A percentile compares a stretch with the other conserved stretches of the same genome.
These are phyloP conservation scores for Trachythela sp. DNA, from an alignment of 64 coral and sea anemone genomes.

Conservation along the genomic window DNA sequence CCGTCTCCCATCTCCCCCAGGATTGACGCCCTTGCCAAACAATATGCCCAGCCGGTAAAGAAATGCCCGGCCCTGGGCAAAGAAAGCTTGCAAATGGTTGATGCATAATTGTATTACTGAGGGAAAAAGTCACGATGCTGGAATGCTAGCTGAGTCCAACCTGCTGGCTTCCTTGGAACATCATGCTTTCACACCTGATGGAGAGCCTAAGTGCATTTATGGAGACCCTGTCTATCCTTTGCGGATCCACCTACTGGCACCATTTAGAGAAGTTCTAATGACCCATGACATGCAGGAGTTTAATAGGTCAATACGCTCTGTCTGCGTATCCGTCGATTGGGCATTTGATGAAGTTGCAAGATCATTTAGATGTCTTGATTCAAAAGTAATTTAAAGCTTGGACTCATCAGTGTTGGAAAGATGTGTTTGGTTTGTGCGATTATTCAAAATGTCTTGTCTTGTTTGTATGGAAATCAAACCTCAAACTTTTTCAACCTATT, in stretches of 20 bases:
- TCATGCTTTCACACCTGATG: constrained; percentile 22
- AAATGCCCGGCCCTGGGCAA: no score
- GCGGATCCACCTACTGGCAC: constrained; percentile 26
- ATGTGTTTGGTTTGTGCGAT: constrained; percentile 30
- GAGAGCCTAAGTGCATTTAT: constrained; percentile 22
- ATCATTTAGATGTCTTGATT: constrained; percentile 36
- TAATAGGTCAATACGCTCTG: constrained; percentile 12
- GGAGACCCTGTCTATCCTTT: constrained; percentile 44
- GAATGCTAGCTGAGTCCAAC: no score
- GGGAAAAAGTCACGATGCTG: no score
- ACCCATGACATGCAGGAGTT: constrained; percentile 27
- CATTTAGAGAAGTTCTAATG: background rate
- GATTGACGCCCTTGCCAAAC: no score
- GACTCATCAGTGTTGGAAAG: constrained; percentile 30
- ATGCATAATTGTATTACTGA: no score
- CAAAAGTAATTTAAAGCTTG: constrained; percentile 47
- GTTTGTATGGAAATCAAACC: constrained; percentile 41
- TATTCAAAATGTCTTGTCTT: constrained; percentile 44
- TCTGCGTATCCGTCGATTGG: constrained; percentile 31
- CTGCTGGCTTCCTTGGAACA: no score
- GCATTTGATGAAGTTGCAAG: constrained; percentile 30
- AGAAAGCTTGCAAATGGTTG: no score
- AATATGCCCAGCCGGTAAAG: no score
- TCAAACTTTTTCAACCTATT: constrained; percentile 33
- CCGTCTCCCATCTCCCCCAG: no score